A percentile compares a stretch with the other conserved stretches of the same genome.
Evolutionary conservation across 2,113 vertebrate genomes (phyloP).

Genomic region (Chlamydotis undulata): DNA sequence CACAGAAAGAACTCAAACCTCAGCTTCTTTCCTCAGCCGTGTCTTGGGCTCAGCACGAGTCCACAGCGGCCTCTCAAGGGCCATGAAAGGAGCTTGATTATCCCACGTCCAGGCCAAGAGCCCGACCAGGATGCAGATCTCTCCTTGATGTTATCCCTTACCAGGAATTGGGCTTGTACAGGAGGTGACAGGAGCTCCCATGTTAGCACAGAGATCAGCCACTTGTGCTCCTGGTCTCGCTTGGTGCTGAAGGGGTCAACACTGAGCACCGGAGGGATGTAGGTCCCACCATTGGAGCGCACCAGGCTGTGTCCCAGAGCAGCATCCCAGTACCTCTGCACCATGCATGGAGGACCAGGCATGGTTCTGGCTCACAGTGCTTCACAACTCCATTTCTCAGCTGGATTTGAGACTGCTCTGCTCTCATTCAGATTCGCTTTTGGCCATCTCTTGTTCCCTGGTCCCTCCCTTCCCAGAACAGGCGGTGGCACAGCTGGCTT

Average conservation of each 20-base stretch:
- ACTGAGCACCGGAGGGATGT: neutral
- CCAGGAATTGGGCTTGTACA: neutral
- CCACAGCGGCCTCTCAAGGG: fast-evolving
- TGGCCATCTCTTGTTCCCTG: neutral
- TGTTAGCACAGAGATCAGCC: neutral
- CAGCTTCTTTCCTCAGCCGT: neutral
- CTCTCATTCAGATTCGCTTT: neutral
- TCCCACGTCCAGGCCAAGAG: neutral
- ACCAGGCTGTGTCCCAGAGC: neutral
- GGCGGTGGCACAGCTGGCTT: neutral
- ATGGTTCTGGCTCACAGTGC: fast-evolving
- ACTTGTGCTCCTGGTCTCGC: fast-evolving
- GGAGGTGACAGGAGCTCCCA: neutral
- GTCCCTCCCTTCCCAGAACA: neutral
- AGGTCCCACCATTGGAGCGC: neutral
- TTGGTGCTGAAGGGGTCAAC: neutral
- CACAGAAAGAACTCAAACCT: neutral
- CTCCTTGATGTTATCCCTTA: neutral
- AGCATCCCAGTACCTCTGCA: neutral
- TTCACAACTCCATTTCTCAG: neutral
- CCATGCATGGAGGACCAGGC: too few species aligned
- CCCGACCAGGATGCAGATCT: neutral
- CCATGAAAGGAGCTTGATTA: neutral
- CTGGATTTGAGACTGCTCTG: neutral
- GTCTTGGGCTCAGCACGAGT: neutral